A percentile compares a stretch with the other conserved stretches of the same genome.
phyloP scores from a whole-genome alignment of 2,113 vertebrate species.

The Protobothrops mucrosquamatus region DNA sequence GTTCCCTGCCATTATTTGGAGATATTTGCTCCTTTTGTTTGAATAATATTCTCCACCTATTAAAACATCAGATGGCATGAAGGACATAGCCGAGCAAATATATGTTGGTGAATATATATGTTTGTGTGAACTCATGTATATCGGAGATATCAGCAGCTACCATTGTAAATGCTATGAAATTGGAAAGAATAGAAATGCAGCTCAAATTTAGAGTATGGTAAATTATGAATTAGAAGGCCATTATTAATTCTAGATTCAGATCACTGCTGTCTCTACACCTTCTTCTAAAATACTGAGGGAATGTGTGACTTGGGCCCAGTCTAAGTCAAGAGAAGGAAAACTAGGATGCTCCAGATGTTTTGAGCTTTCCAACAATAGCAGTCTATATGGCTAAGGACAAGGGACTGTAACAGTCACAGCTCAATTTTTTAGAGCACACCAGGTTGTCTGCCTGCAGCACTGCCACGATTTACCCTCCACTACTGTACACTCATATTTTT shows the following conservation, averaged over 20 bases:
- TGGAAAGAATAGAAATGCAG: background rate
- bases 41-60: background rate
- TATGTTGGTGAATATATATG: background rate
- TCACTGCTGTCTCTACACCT: background rate
- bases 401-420: background rate
- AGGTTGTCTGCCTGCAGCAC: background rate
- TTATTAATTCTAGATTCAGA: background rate
- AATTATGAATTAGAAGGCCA: background rate
- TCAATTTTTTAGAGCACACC: background rate
- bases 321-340: background rate
- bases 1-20: background rate
- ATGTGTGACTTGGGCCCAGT: background rate
- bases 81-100: background rate
- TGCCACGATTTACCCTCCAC: background rate
- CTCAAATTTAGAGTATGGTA: background rate
- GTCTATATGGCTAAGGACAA: background rate
- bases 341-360: background rate
- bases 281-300: background rate
- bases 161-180: background rate
- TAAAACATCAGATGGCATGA: background rate
- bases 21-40: background rate
- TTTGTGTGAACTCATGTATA: background rate
- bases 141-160: background rate
- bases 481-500: background rate
- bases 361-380: background rate